Base-by-base conservation (phyloP, 2,797 vertebrate genomes). In the Melanotaenia trifasciata region DNA sequence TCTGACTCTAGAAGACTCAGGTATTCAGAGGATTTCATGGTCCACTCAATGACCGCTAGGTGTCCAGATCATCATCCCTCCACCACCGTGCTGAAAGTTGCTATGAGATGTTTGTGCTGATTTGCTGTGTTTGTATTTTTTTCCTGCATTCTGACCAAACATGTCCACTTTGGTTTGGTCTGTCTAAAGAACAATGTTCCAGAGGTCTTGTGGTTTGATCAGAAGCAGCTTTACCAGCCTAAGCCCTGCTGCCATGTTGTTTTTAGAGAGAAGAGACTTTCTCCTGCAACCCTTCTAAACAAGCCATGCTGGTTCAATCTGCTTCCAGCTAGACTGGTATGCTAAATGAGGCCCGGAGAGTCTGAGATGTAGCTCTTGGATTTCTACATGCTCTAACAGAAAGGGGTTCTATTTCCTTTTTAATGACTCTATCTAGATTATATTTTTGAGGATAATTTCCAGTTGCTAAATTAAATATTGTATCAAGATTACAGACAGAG, bases 391-490 rank as follows among this genome's bases (percentile, higher is more conserved):
- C 13, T 40, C 38, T 40, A 5, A n/a, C 45, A 20, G 45, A 50
- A 50, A 50, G 5, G 45, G 9, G 18, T 1, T 50, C 7, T 20
- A 2, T 2, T 50, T 50, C 22, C 8, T 22, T 18, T 50, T 22
- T 50, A 8, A 50, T 20, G 5, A 20, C 8, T 50, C 6, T 24
- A 16, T 45, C 24, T n/a, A 32, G 70, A 78, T 86, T 69, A 64
- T 74, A 72, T 3, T 36, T n/a, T 40, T 45, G 30, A 16, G 13
- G 38, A 74, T 61, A 50, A 24, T 54, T 71, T 72, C 56, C 45
- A 18, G 36, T 50, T 76, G 45, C 59, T 2, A n/a, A 18, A 13
- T 40, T 3, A 40, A n/a, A n/a, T 9, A 3, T 50, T 50, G 6
- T 14, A 45, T 53, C 61, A 36, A 64, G 56, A 36, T 62, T 64